Base-by-base conservation (phyloP, 2,113 vertebrate genomes). In the Callipepla californica region DNA sequence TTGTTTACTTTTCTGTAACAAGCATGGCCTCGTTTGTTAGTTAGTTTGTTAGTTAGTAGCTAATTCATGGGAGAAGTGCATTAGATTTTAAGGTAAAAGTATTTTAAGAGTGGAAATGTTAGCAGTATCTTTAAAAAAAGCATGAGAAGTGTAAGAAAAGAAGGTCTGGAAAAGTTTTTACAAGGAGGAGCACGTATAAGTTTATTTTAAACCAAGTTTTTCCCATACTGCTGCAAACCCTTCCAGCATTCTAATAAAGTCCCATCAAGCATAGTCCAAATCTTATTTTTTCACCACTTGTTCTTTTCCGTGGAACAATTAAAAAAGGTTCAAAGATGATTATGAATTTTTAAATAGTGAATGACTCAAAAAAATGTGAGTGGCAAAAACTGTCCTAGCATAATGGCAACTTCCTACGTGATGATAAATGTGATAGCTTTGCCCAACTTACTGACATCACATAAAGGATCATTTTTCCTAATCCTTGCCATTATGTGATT, bases 381-480 rank as follows among this genome's bases (percentile, higher is more conserved):
- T 82, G 81, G 50, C 84, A 77, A 89, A 93, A 91, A 58, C n/a
- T 92, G 45, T 58, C 80, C 26, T 72, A 76, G 72, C 17, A 1
- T 70, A 90, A 83, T 88, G 61, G 80, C 80, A 95, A 47, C 34
- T 93, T 95, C 78, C 50, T 77, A 66, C 84, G 62, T 4, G 50
- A 79, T 89, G 89, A 95, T 70, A 92, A 92, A 92, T 93, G 50
- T 55, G 70, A 87, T 45, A 76, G 74, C 67, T 92, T 91, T 87
- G 34, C 55, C 59, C 34, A 85, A 67, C 50, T 93, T 87, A 69
- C 81, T 96, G 72, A 91, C 84, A 92, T 89, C 74, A 93, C 69
- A 93, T 72, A 89, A 92, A 93, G 62, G 70, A 96, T 66, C 18
- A 62, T 85, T 96, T 94, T 92, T 74, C 74, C 47, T 87, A 91